These are phyloP conservation scores for Pecten maximus DNA, from an alignment of 2,888 invertebrate species.

Conservation along the genomic window DNA sequence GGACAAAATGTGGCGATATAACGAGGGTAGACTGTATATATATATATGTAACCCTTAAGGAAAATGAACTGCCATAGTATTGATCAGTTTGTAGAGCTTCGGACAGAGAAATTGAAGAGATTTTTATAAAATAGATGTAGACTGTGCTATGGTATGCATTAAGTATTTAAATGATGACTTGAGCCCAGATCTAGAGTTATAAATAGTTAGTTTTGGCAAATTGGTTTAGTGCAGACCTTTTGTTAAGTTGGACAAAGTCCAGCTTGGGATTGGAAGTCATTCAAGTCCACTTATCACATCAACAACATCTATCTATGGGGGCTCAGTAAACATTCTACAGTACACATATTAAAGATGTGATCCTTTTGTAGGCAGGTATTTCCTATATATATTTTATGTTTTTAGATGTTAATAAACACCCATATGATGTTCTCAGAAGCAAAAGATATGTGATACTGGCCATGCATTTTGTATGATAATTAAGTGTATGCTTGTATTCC, in stretches of 20 bases:
- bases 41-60: too few relatives aligned
- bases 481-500: not conserved
- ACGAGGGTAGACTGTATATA: too few relatives aligned
- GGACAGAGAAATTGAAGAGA: too few relatives aligned
- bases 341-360: not conserved
- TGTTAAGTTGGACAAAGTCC: not conserved
- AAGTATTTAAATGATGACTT: not conserved
- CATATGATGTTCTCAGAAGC: not conserved
- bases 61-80: too few relatives aligned
- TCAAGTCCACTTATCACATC: not conserved
- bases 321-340: not conserved
- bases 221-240: not conserved
- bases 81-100: too few relatives aligned
- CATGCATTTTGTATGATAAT: not conserved
- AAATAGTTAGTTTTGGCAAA: not conserved
- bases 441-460: not conserved
- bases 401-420: not conserved
- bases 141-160: too few relatives aligned
- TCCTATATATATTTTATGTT: not conserved
- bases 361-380: not conserved
- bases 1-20: too few relatives aligned
- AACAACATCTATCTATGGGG: conserved; percentile 2
- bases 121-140: too few relatives aligned
- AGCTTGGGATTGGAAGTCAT: not conserved
- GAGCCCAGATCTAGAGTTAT: not conserved